Conservation (phyloP, 1,140 invertebrate species). For the Anoplolepis gracilipes region DNA sequence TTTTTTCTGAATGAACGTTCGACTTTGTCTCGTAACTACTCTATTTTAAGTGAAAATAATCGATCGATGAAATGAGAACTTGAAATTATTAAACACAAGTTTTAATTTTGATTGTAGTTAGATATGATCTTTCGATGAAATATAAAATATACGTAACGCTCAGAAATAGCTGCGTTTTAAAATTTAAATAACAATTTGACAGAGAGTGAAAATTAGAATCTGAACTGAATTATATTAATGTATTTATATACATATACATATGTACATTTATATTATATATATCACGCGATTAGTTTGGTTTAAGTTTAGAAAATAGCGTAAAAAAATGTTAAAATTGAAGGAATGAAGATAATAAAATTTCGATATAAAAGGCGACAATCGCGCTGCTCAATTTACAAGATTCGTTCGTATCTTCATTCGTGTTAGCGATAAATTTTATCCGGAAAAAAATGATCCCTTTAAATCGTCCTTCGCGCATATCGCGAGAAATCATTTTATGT, state of each 20-base stretch:
- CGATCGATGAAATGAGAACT: neutral
- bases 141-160: neutral
- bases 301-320: neutral
- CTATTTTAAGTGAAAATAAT: neutral
- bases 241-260: neutral
- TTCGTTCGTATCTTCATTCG: slow-evolving; percentile 14
- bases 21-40: neutral
- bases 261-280: too few species aligned
- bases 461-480: neutral
- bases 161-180: neutral
- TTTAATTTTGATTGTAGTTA: neutral
- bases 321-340: neutral
- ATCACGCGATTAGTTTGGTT: too few species aligned
- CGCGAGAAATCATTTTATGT: neutral
- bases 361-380: neutral
- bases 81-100: neutral
- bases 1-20: neutral
- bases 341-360: neutral
- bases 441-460: slow-evolving; percentile 18
- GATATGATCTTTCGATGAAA: neutral
- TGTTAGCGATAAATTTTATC: neutral
- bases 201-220: neutral
- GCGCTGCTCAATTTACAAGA: neutral
- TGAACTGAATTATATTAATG: slow-evolving; percentile 3
- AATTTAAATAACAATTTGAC: slow-evolving; percentile 4